These are phyloP conservation scores for Anadara kagoshimensis DNA, from an alignment of 1,140 invertebrate genomes.

Conservation along the genomic window DNA sequence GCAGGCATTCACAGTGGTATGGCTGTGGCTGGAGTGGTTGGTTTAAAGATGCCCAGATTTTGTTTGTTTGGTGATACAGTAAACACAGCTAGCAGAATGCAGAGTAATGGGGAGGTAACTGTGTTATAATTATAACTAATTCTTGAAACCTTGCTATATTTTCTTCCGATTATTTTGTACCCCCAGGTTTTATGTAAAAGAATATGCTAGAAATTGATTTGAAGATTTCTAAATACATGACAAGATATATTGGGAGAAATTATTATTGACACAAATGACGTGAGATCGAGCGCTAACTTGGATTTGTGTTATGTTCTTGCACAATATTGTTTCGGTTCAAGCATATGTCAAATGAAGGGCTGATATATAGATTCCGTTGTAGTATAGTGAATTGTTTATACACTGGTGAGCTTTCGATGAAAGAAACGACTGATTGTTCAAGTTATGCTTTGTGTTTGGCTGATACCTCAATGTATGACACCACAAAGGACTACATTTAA, in stretches of 20 bases:
- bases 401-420: no score
- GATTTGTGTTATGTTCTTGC: no score
- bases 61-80: slow-evolving; percentile 68
- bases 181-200: no score
- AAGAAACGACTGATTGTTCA: no score
- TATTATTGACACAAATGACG: not conserved
- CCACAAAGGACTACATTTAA: no score
- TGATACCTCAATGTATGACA: no score
- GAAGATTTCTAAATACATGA: not conserved
- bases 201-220: not conserved
- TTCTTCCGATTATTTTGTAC: no score
- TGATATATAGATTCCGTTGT: no score
- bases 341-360: no score
- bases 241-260: not conserved
- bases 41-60: slow-evolving; percentile 63
- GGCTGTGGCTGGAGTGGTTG: slow-evolving; percentile 66
- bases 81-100: slow-evolving; percentile 67
- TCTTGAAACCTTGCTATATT: not conserved
- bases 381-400: no score
- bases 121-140: not conserved
- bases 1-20: slow-evolving; percentile 85
- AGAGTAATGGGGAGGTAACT: slow-evolving; percentile 51
- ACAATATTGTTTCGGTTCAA: no score
- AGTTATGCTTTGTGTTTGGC: no score
- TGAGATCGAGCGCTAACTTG: not conserved